Evolutionary conservation across 92 coral and sea anemone species (phyloP), one percentile per base, ranked within the genome.

Genomic region (Palythoa heliodiscus): DNA sequence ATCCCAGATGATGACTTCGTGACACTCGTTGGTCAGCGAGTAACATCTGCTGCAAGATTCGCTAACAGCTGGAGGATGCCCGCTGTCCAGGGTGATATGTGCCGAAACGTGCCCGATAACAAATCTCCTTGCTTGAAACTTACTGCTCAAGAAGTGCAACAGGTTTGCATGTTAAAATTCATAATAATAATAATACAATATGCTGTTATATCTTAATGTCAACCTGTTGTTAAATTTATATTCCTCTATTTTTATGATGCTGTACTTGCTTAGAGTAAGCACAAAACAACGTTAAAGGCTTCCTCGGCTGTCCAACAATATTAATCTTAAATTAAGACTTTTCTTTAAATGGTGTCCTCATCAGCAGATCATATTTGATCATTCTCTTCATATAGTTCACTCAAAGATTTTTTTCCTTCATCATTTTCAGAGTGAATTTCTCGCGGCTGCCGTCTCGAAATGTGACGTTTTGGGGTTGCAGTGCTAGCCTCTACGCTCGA

Each of bases 1-100:
- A 73, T 77, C 52, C 95, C 96, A 68, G 86, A 84, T 54, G 96
- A 95, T 66, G 98, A 95, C 78, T 50, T 95, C 60, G 86, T 88
- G 66, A 95, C 96, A 57, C 83, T 88, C 10, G 78, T 90, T 58
- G 93, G 96, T 73, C 92, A 91, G 53, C 92, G 53, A 40, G 95
- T 91, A 24, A 80, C 91, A 17, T 93, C 96, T n/a, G 93, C 91
- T 43, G 94, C 94, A 69, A 86, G 68, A 78, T 95, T 95, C 82
- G 98, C 92, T 61, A 95, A 95, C 85, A 95, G 98, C 80, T 95
- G 92, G 92, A 95, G 93, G 86, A 95, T 95, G 98, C 87, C 95
- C 23, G 79, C 80, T 37, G 83, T 91, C 48, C 84, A 66, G 47
- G 90, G 87, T 48, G 93, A 91, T 78, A 48, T 29, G 22, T 95